Percentiles rank a stretch among this genome's conserved stretches.
phyloP scores from a whole-genome alignment of 2,113 vertebrate species.

The Mungos mungo region DNA sequence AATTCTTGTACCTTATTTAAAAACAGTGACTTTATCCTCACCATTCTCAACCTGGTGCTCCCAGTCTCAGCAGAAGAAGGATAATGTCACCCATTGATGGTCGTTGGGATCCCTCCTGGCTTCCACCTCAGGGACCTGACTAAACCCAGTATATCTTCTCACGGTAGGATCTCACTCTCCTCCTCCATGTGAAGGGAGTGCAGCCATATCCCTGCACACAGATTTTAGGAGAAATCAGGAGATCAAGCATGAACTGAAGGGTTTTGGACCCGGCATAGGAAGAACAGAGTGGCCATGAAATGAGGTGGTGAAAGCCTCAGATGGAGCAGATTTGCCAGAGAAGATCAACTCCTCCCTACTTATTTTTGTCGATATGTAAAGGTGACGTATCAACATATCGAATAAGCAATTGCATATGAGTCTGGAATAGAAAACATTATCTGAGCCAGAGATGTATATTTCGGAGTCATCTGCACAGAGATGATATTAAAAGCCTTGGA shows the following conservation, averaged over 20 bases:
- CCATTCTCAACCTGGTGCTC: not conserved
- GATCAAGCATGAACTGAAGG: not conserved
- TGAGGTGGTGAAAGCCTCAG: not conserved
- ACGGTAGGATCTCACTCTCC: not conserved
- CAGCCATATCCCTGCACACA: not conserved
- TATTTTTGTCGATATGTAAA: not conserved
- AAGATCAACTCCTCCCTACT: not conserved
- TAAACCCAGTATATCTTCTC: not conserved
- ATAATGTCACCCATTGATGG: not conserved
- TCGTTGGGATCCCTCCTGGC: not conserved
- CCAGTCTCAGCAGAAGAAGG: not conserved
- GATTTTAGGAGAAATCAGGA: not conserved
- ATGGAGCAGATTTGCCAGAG: not conserved
- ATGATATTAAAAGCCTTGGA: not conserved
- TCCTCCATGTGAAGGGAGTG: not conserved
- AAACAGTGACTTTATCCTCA: not conserved
- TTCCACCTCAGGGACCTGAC: not conserved
- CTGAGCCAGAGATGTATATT: not conserved
- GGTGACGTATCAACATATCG: not conserved
- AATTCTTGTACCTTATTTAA: not conserved
- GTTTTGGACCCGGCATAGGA: not conserved
- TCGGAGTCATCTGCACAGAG: not conserved
- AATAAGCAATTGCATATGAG: not conserved
- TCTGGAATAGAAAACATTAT: not conserved
- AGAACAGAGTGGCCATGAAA: not conserved